These are phyloP conservation scores for Patella vulgata DNA, from an alignment of 1,140 invertebrate species.

Conservation along the genomic window DNA sequence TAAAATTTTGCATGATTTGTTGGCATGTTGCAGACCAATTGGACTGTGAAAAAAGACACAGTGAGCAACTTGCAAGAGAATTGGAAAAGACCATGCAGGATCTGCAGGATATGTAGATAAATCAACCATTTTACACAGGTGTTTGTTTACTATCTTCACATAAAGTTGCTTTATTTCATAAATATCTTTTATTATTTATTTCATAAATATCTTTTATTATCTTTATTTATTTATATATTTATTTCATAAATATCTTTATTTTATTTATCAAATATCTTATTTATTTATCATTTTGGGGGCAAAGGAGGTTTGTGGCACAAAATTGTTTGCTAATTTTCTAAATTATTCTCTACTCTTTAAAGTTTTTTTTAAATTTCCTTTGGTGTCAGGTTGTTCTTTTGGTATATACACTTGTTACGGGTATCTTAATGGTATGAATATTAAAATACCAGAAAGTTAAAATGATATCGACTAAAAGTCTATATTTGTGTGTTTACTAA, in stretches of 20 bases:
- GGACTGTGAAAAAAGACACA: constrained; percentile 92
- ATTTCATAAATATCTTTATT: background rate
- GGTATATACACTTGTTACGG: too few species aligned
- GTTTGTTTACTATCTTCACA: background rate
- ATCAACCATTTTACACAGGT: constrained; percentile 28
- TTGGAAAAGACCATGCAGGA: constrained; percentile 93
- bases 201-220: background rate
- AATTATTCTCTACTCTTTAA: too few species aligned
- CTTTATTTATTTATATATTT: background rate
- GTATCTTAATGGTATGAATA: too few species aligned
- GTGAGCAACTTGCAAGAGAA: constrained; percentile 95
- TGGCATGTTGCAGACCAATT: constrained; percentile 84
- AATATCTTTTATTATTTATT: background rate
- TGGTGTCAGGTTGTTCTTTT: too few species aligned
- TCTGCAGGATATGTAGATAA: constrained; percentile 46
- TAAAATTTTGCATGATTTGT: too few species aligned
- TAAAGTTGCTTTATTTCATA: background rate
- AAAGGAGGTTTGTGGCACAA: too few species aligned
- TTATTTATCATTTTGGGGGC: background rate
- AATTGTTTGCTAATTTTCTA: too few species aligned
- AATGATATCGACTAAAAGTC: too few species aligned
- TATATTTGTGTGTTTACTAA: too few species aligned
- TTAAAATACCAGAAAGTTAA: too few species aligned
- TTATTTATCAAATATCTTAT: background rate
- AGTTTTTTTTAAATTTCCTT: too few species aligned